Conservation (phyloP, 1,140 invertebrate genomes). For the Sycophaga agraensis region DNA sequence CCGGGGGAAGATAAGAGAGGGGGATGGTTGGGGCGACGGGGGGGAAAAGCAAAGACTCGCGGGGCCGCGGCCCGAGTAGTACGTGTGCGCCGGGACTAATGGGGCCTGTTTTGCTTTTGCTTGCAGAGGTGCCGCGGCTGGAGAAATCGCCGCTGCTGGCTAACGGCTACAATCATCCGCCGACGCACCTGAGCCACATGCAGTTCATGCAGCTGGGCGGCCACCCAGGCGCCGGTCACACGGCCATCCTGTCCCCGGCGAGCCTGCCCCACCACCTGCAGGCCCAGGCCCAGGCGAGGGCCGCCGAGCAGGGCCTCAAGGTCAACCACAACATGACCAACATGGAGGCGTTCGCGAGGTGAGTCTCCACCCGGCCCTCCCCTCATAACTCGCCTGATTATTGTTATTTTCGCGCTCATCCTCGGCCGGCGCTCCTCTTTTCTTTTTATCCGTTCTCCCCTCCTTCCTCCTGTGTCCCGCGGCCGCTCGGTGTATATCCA, state of each 20-base stretch:
- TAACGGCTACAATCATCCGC: constrained; percentile 92
- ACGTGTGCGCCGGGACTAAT: constrained; percentile 10
- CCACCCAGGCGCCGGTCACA: constrained; percentile 67
- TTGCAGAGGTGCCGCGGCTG: constrained; percentile 79
- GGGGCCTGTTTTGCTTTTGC: constrained; percentile 27
- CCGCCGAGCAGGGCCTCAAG: constrained; percentile 60
- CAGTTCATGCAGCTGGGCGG: constrained; percentile 81
- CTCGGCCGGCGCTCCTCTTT: not conserved
- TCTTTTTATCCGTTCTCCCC: not conserved
- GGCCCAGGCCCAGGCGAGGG: constrained; percentile 54
- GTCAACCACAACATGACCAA: constrained; percentile 72
- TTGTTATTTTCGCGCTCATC: constrained; percentile 25
- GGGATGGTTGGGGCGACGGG: not conserved
- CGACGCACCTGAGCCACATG: constrained; percentile 86
- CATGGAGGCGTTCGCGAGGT: constrained; percentile 84
- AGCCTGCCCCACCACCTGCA: constrained; percentile 78
- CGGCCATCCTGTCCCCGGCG: constrained; percentile 82
- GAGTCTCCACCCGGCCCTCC: constrained; percentile 38
- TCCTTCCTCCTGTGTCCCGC: not conserved
- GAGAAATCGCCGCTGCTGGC: constrained; percentile 89
- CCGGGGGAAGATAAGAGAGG: not conserved
- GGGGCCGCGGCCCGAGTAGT: not conserved
- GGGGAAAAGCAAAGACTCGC: not conserved
- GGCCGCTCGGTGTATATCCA: too few relatives aligned
- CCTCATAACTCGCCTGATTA: not conserved